Percentiles rank a stretch among this genome's conserved stretches.
Conservation (phyloP, 2,797 vertebrate species). For the Bucorvus abyssinicus region DNA sequence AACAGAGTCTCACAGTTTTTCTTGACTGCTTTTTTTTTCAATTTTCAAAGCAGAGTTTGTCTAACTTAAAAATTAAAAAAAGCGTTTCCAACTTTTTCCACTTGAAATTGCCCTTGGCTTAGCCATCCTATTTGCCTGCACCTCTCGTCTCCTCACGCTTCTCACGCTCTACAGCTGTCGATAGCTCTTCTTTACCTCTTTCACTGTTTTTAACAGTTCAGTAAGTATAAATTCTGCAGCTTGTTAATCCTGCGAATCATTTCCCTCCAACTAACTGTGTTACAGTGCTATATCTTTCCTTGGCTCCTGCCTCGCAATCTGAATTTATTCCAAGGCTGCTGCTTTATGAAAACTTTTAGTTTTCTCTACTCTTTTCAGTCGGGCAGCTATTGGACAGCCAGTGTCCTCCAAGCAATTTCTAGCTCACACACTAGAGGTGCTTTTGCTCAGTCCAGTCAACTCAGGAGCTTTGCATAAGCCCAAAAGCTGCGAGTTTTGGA, state of each 20-base stretch:
- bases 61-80: not conserved
- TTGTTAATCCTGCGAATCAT: conserved; percentile 33
- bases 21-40: not conserved
- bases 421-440: not conserved
- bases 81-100: not conserved
- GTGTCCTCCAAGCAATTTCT: not conserved
- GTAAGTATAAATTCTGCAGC: conserved; percentile 14
- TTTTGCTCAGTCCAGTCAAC: not conserved
- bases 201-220: conserved; percentile 28
- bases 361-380: not conserved
- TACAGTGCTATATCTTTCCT: not conserved
- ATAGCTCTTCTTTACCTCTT: conserved; percentile 22
- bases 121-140: not conserved
- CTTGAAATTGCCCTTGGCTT: not conserved
- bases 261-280: not conserved
- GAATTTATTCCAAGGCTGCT: not conserved
- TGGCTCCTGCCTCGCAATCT: not conserved
- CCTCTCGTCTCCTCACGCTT: not conserved
- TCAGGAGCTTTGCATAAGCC: not conserved
- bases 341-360: not conserved
- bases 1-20: not conserved
- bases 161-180: conserved; percentile 2
- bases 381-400: not conserved
- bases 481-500: not conserved
- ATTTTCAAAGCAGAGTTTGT: not conserved